Conservation (phyloP, 2,113 vertebrate genomes). For the Paraplagusia blochii region DNA sequence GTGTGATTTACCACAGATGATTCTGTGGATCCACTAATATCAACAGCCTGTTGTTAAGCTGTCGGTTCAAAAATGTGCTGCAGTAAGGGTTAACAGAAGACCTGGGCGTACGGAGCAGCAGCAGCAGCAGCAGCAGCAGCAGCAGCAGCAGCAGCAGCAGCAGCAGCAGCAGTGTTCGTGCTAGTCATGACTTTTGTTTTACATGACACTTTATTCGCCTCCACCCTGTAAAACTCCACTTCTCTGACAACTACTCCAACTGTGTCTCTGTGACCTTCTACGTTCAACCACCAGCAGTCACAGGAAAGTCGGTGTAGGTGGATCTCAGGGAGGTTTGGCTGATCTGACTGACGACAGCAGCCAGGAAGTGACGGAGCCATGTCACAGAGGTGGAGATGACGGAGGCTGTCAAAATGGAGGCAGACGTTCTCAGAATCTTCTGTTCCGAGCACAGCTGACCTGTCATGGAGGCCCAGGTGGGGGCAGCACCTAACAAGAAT, state of each 20-base stretch:
- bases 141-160: too few relatives aligned
- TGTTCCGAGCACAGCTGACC: slow-evolving; percentile 40
- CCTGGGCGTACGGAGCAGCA: slow-evolving; percentile 50
- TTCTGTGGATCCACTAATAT: slow-evolving; percentile 4
- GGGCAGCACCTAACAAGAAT: slow-evolving; percentile 53
- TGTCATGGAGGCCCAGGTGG: slow-evolving; percentile 51
- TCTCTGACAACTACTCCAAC: slow-evolving; percentile 3
- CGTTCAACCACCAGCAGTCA: slow-evolving; percentile 16
- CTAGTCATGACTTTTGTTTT: too few relatives aligned
- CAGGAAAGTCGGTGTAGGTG: slow-evolving; percentile 10
- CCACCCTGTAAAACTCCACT: slow-evolving; percentile 28
- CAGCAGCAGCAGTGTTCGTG: too few relatives aligned
- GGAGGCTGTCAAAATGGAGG: slow-evolving; percentile 40
- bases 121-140: too few relatives aligned
- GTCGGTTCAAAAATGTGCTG: slow-evolving; percentile 37
- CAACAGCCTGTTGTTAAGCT: slow-evolving; percentile 16
- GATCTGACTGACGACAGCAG: slow-evolving; percentile 41
- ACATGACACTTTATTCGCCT: too few relatives aligned
- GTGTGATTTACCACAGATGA: slow-evolving; percentile 17
- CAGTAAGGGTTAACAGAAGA: slow-evolving; percentile 56
- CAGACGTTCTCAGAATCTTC: slow-evolving; percentile 51
- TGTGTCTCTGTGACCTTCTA: slow-evolving; percentile 33
- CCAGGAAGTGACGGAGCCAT: slow-evolving; percentile 35
- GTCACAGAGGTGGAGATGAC: too few relatives aligned
- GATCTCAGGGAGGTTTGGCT: slow-evolving; percentile 9